phyloP scores from a whole-genome alignment of 2,888 invertebrate species.

The Noctua pronuba region DNA sequence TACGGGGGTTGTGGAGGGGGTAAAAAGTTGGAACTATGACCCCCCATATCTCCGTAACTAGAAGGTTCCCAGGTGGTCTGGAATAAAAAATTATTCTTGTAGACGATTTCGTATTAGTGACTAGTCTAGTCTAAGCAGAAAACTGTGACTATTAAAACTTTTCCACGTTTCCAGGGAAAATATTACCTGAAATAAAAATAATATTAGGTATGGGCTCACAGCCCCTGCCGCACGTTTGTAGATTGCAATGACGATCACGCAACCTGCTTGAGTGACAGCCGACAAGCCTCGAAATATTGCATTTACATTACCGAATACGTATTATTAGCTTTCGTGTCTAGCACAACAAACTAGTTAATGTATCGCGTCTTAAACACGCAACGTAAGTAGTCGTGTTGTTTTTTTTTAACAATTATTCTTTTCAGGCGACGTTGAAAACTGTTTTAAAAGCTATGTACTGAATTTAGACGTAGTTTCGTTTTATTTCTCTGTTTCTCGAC shows the following conservation, averaged over 20 bases:
- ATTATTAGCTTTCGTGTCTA: constrained; percentile 63
- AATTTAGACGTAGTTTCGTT: constrained; percentile 46
- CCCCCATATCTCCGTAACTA: too few species aligned
- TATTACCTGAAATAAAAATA: constrained; percentile 19
- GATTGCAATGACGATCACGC: constrained; percentile 82
- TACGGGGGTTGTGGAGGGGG: too few species aligned
- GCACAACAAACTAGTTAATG: constrained; percentile 51
- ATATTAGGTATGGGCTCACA: constrained; percentile 35
- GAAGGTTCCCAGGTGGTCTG: too few species aligned
- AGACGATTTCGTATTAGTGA: neutral
- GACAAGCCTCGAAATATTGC: constrained; percentile 81
- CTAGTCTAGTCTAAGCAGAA: neutral
- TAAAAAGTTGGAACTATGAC: too few species aligned
- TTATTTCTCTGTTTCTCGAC: constrained; percentile 48
- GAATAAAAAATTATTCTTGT: too few species aligned
- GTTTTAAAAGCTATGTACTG: constrained; percentile 38
- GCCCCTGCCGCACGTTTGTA: constrained; percentile 45
- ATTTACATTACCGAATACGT: constrained; percentile 70
- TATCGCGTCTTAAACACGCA: constrained; percentile 42
- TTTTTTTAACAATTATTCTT: constrained; percentile 53
- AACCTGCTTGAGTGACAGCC: constrained; percentile 80
- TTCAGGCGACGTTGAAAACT: constrained; percentile 47
- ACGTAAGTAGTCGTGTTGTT: constrained; percentile 16
- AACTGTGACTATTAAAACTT: neutral
- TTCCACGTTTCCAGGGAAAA: neutral